Conservation (phyloP, 2,888 invertebrate genomes). For the Ischnura elegans region DNA sequence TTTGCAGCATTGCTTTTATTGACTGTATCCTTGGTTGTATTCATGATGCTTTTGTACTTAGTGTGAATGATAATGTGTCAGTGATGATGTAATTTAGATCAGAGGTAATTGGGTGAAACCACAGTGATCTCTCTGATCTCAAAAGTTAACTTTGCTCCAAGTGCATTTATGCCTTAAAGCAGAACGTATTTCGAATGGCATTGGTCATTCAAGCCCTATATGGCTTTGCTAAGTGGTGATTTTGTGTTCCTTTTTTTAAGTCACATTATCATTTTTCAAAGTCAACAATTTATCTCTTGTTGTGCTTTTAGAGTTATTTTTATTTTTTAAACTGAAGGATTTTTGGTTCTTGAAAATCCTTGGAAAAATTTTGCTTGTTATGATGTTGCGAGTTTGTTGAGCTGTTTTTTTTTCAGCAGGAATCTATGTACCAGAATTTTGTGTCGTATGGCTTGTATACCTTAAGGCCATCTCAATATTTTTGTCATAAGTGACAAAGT, state of each 20-base stretch:
- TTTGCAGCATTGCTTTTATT: too few species aligned
- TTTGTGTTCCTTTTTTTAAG: not conserved
- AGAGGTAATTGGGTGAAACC: too few species aligned
- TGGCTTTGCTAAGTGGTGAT: not conserved
- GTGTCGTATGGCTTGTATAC: not conserved
- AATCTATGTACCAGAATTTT: not conserved
- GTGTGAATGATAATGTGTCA: too few species aligned
- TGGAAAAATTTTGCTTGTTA: not conserved
- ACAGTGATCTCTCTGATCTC: too few species aligned
- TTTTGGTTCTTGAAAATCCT: not conserved
- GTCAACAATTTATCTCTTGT: not conserved
- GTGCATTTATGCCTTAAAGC: not conserved
- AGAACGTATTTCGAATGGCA: not conserved
- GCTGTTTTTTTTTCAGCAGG: not conserved
- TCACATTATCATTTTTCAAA: not conserved
- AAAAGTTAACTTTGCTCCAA: too few species aligned
- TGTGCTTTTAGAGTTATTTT: not conserved
- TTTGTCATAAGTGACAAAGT: not conserved
- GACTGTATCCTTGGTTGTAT: too few species aligned
- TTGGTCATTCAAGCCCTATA: not conserved
- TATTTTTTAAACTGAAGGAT: not conserved
- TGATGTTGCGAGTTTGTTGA: not conserved
- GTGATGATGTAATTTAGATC: too few species aligned
- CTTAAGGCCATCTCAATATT: not conserved
- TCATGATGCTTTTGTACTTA: too few species aligned